Percentiles rank a stretch among this genome's conserved stretches.
phyloP scores from a whole-genome alignment of 1,140 invertebrate genomes.

The Rhagoletis zephyria region DNA sequence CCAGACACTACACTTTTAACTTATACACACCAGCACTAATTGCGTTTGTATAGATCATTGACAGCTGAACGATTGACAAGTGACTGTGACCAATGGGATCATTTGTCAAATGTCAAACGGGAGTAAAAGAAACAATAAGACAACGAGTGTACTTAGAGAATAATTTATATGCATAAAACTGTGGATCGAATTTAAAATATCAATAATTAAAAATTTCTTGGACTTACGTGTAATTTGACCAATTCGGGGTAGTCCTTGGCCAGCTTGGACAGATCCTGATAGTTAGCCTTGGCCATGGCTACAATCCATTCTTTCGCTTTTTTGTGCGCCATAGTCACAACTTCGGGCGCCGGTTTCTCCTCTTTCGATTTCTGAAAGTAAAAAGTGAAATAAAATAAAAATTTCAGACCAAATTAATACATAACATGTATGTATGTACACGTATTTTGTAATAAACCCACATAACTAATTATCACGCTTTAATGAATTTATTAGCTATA shows the following conservation, averaged over 20 bases:
- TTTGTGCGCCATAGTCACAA: conserved; percentile 71
- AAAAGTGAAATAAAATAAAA: background rate
- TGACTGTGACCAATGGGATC: conserved; percentile 12
- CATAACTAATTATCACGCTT: conserved; percentile 28
- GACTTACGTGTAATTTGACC: conserved; percentile 85
- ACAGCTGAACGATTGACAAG: conserved; percentile 44
- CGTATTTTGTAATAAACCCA: background rate
- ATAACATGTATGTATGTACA: background rate
- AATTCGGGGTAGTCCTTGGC: conserved; percentile 86
- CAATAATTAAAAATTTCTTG: background rate
- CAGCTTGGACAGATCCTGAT: conserved; percentile 86
- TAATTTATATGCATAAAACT: background rate
- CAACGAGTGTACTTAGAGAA: background rate
- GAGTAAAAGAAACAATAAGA: background rate
- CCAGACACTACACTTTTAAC: background rate
- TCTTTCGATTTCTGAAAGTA: conserved; percentile 58
- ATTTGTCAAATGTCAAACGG: conserved; percentile 13
- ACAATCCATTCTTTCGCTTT: conserved; percentile 90
- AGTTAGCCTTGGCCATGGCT: conserved; percentile 85
- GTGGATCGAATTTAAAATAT: no score
- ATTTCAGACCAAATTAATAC: conserved; percentile 6
- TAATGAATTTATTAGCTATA: conserved; percentile 35
- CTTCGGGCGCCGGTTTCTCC: conserved; percentile 68
- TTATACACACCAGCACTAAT: background rate
- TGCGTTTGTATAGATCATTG: background rate